Evolutionary conservation across 2,113 vertebrate species (phyloP), one percentile per base, ranked within the genome.

Genomic region (Nibea albiflora): DNA sequence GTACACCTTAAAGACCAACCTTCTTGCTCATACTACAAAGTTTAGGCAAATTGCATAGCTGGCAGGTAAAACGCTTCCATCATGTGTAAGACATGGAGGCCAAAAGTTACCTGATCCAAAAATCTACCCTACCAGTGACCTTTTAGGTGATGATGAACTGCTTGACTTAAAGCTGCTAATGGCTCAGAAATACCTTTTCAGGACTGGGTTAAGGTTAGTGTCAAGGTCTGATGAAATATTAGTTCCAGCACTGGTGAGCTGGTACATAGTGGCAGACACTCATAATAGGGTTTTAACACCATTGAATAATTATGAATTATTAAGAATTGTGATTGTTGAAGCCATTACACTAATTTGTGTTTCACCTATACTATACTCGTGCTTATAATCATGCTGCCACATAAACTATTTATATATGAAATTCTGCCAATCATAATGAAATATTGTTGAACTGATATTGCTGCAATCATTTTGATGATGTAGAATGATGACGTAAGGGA

Each of bases 151-250:
- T 1, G 16, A 64, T 70, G 44, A 47, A 14, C 17, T 82, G 2
- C 28, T 82, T 19, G 53, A 83, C 1, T 5, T 64, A 15, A 79
- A 46, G 58, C 70, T 26, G 56, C 19, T 0, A 85, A 61, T 3
- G 65, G 64, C 26, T 63, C 75, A 60, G 52, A 78, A 61, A 79
- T 76, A 0, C 61, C 64, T 0, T 62, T 42, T 42, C 11, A n/a
- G 19, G 60, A 20, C 6, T 58, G 50, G 52, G 64, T 73, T 2
- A 0, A 11, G 3, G 47, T 84, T 69, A 17, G 26, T 0, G 11
- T 0, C 1, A 63, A 12, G 0, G 3, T 22, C 39, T 20, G 49
- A 60, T 54, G 60, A 86, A 0, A 39, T 63, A 49, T 5, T 74
- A 16, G n/a, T 72, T 8, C 28, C 50, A 54, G 39, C 72, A 1